These are phyloP conservation scores for Trachymyrmex cornetzi DNA, from an alignment of 1,140 invertebrate species.

Conservation along the genomic window DNA sequence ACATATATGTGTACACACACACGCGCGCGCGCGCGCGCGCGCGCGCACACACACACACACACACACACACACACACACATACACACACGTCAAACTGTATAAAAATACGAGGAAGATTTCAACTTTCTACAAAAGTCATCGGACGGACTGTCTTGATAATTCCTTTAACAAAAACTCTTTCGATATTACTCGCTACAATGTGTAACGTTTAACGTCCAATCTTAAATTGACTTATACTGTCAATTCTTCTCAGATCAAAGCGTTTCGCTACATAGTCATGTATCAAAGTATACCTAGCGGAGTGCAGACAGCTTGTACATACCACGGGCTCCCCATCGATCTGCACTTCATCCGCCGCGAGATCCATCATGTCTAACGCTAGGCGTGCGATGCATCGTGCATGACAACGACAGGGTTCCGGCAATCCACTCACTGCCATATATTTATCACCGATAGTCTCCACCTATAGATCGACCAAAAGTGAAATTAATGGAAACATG, in stretches of 20 bases:
- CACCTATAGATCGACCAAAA: constrained; percentile 90
- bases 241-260: constrained; percentile 15
- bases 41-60: too few relatives aligned
- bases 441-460: constrained; percentile 99
- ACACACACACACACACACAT: background rate
- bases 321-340: constrained; percentile 95
- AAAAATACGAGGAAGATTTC: constrained; percentile 24
- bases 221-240: constrained; percentile 3
- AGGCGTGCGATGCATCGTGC: constrained; percentile 97
- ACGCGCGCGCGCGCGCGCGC: accelerated
- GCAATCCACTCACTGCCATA: constrained; percentile 99
- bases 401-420: constrained; percentile 96
- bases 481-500: constrained; percentile 57
- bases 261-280: background rate
- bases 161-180: constrained; percentile 4
- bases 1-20: background rate
- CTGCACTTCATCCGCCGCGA: constrained; percentile 92
- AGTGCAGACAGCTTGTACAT: constrained; percentile 81
- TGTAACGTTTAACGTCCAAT: constrained; percentile 16
- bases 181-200: background rate
- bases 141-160: constrained; percentile 5
- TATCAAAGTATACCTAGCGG: constrained; percentile 11
- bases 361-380: constrained; percentile 98
- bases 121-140: constrained; percentile 52
- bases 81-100: background rate